A percentile compares a stretch with the other conserved stretches of the same genome.
Evolutionary conservation across 2,113 vertebrate genomes (phyloP).

Genomic region (Prunella fulvescens): DNA sequence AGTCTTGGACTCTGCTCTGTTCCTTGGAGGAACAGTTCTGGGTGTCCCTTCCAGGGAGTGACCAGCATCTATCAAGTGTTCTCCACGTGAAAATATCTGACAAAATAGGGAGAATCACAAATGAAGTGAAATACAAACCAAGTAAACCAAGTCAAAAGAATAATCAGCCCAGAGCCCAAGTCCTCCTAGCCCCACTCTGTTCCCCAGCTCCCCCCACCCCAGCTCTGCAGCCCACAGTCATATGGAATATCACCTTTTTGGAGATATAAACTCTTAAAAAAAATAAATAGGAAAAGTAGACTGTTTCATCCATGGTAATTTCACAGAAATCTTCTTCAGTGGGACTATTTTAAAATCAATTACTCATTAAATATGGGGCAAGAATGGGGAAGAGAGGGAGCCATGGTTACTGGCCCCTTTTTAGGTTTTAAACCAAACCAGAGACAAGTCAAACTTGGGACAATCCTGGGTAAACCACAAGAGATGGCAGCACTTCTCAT

Average conservation of each 20-base stretch:
- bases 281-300: neutral
- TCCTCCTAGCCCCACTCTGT: rapidly evolving
- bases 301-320: neutral
- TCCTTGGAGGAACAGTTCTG: neutral
- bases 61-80: neutral
- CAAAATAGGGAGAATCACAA: neutral
- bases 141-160: neutral
- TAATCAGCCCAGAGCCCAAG: neutral
- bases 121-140: rapidly evolving
- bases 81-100: neutral
- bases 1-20: neutral
- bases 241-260: neutral
- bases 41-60: neutral
- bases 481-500: slow-evolving; percentile 56
- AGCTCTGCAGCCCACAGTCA: neutral
- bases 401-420: neutral
- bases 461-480: slow-evolving; percentile 59
- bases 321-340: neutral
- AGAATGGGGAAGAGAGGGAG: neutral
- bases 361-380: neutral
- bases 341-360: neutral
- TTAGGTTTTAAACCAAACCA: slow-evolving; percentile 46
- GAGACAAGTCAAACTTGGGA: slow-evolving; percentile 44
- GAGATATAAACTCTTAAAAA: neutral
- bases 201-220: neutral